These are phyloP conservation scores for Ericerus pela DNA, from an alignment of 1,140 invertebrate species.

Conservation along the genomic window DNA sequence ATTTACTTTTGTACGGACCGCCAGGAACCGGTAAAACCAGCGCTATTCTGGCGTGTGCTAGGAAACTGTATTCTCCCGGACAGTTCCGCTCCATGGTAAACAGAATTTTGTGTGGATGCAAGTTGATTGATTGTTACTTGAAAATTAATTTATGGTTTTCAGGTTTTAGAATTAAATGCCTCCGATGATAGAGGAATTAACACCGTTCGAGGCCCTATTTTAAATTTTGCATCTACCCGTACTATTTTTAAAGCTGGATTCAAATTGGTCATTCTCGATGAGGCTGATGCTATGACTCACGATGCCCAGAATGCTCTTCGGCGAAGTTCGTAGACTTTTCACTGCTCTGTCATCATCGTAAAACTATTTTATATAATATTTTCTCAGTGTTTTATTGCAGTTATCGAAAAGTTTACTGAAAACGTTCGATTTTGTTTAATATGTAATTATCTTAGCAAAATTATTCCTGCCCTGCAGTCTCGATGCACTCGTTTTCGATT, in stretches of 20 bases:
- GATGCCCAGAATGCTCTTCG: slow-evolving; percentile 98
- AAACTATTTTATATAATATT: not conserved
- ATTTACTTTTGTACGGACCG: slow-evolving; percentile 95
- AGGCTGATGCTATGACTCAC: slow-evolving; percentile 99
- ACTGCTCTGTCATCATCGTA: not conserved
- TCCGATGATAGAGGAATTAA: slow-evolving; percentile 98
- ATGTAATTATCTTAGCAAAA: slow-evolving; percentile 96
- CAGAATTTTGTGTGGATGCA: not conserved
- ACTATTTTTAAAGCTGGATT: slow-evolving; percentile 88
- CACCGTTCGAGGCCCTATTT: slow-evolving; percentile 85
- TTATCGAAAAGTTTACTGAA: slow-evolving; percentile 98
- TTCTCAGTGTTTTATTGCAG: slow-evolving; percentile 37
- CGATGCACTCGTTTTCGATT: slow-evolving; percentile 95
- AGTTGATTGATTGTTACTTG: not conserved
- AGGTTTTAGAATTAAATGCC: slow-evolving; percentile 89
- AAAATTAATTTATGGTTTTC: slow-evolving; percentile 10
- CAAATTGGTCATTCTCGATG: slow-evolving; percentile 96
- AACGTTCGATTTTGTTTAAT: slow-evolving; percentile 98
- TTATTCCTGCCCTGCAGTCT: slow-evolving; percentile 95
- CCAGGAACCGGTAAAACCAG: slow-evolving; percentile 98
- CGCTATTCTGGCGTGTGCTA: slow-evolving; percentile 92
- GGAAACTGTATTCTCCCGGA: slow-evolving; percentile 72
- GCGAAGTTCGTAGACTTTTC: slow-evolving; percentile 48
- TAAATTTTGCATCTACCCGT: slow-evolving; percentile 96
- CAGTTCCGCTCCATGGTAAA: slow-evolving; percentile 77